Evolutionary conservation across 2,797 vertebrate genomes (phyloP), one percentile per base, ranked within the genome.

Genomic region (Coilia nasus): DNA sequence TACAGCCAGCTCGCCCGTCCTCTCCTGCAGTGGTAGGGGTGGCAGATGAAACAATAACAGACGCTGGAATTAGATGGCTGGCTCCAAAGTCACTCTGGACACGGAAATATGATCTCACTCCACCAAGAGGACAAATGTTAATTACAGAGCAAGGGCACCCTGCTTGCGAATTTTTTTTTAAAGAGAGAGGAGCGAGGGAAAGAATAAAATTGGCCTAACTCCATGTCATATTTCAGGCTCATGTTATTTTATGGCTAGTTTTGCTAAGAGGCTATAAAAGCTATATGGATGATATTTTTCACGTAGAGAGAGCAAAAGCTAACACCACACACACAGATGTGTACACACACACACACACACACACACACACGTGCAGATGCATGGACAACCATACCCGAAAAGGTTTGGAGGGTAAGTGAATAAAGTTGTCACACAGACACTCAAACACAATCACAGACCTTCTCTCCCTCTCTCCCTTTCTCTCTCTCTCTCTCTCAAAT

Each of bases 71-170:
- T 44, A 78, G 71, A 78, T 17, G 71, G 71, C 71, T 78, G 71
- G 19, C 71, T 81, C 67, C 71, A 85, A 82, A 86, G 85, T 59
- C 28, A 83, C 57, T 82, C 21, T 46, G 19, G 12, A 15, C 67
- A 83, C 59, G 54, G 60, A 84, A 85, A 84, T 56, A 25, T 83
- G 71, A 81, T 57, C 62, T 50, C 2, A 82, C 83, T 67, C 85
- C 84, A n/a, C 78, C 85, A 81, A 54, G 86, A 46, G 47, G 83
- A 86, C 54, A 80, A 86, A 88, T 88, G 80, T 85, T 89, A 84
- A 87, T 86, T 82, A 88, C 81, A 59, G 47, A 85, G 60, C 85
- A 88, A 88, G 88, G 86, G 84, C 86, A 50, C 82, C 64, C 56
- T 71, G 57, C 12, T 46, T 25, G 75, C 41, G 81, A n/a, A 83